phyloP scores from a whole-genome alignment of 2,888 invertebrate genomes.

The Macrophya annulata region DNA sequence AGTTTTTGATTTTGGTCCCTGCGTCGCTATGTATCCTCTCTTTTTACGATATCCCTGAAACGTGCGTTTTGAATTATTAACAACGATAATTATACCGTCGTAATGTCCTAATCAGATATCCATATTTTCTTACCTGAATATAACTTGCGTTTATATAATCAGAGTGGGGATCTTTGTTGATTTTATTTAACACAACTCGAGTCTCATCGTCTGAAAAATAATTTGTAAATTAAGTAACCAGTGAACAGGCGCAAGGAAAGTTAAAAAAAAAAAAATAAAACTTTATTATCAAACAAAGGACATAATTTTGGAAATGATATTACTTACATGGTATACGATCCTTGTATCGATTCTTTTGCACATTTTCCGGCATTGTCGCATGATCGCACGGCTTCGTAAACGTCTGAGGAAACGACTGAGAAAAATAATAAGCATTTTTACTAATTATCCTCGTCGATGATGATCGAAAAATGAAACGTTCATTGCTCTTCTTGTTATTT shows the following conservation, averaged over 20 bases:
- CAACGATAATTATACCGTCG: not conserved
- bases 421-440: not conserved
- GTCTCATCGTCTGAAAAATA: slow-evolving; percentile 32
- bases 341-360: slow-evolving; percentile 77
- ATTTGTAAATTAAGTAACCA: not conserved
- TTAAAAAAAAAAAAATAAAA: not conserved
- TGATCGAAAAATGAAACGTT: no score
- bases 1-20: slow-evolving; percentile 78
- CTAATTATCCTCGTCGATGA: not conserved
- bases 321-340: slow-evolving; percentile 77
- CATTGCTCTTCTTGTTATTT: not conserved
- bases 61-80: not conserved
- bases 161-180: slow-evolving; percentile 79
- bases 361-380: slow-evolving; percentile 73
- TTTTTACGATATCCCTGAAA: slow-evolving; percentile 69
- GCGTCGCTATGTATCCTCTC: slow-evolving; percentile 76
- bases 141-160: slow-evolving; percentile 65
- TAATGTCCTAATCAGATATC: not conserved
- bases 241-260: not conserved
- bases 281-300: not conserved
- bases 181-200: slow-evolving; percentile 26
- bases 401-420: slow-evolving; percentile 70
- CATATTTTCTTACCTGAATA: slow-evolving; percentile 75
- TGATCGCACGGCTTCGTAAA: slow-evolving; percentile 65
- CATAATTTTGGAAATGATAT: not conserved